phyloP scores from a whole-genome alignment of 2,797 vertebrate genomes.

The Gymnodraco acuticeps region DNA sequence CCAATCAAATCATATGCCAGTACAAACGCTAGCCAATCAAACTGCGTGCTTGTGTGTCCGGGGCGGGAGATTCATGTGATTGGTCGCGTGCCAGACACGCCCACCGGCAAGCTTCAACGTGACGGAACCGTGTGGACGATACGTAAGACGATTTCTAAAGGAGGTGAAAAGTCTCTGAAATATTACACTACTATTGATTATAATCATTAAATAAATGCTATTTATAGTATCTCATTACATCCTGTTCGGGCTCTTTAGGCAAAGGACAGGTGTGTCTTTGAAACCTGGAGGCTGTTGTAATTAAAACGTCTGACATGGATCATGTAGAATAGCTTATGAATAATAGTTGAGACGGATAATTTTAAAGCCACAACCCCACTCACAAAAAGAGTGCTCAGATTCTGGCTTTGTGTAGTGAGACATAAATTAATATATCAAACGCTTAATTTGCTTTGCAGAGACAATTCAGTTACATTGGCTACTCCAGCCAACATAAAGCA shows the following conservation, averaged over 20 bases:
- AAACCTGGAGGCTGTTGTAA: constrained; percentile 35
- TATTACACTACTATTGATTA: constrained; percentile 17
- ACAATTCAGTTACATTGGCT: constrained; percentile 40
- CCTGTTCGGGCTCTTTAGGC: constrained; percentile 1
- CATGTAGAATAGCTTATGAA: constrained; percentile 34
- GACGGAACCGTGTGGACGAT: too few species aligned
- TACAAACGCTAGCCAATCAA: too few species aligned
- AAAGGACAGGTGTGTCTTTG: constrained; percentile 48
- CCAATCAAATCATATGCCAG: too few species aligned
- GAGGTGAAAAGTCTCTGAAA: constrained; percentile 8
- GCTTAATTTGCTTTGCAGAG: constrained; percentile 14
- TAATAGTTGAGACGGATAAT: constrained; percentile 10
- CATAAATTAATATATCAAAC: constrained; percentile 24
- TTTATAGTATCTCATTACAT: constrained; percentile 38
- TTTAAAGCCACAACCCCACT: constrained; percentile 10
- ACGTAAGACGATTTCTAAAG: neutral
- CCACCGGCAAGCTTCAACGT: too few species aligned
- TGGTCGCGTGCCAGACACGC: too few species aligned
- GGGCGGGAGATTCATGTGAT: too few species aligned
- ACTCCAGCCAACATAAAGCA: constrained; percentile 34
- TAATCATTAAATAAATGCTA: constrained; percentile 27
- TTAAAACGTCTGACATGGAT: constrained; percentile 24
- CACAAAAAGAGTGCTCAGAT: constrained; percentile 7
- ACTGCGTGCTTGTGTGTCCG: too few species aligned
- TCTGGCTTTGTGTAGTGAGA: constrained; percentile 17